Evolutionary conservation across 1,140 invertebrate species (phyloP).

Genomic region (Saccostrea echinata): DNA sequence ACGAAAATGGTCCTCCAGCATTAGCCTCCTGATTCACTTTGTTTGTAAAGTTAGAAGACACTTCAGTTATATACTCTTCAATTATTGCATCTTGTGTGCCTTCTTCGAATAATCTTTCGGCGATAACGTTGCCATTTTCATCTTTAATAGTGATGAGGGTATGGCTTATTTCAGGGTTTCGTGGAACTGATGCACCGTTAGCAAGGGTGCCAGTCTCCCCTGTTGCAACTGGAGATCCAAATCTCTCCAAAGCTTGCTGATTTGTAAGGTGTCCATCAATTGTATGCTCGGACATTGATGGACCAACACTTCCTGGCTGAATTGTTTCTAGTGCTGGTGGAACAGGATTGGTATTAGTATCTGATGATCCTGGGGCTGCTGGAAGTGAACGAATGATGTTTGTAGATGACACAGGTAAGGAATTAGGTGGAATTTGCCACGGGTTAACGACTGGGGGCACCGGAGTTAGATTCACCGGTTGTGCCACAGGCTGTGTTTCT

Average conservation of each 20-base stretch:
- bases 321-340: not conserved
- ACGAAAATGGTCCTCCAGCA: not conserved
- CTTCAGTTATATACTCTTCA: constrained; percentile 10
- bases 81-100: not conserved
- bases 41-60: constrained; percentile 8
- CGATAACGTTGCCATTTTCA: constrained; percentile 10
- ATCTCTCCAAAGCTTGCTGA: not conserved
- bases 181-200: not conserved
- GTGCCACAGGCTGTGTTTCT: not conserved
- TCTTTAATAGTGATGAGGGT: constrained; percentile 3
- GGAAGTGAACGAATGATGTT: constrained; percentile 23
- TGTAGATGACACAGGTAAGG: not conserved
- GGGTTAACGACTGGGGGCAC: not conserved
- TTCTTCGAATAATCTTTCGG: not conserved
- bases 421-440: not conserved
- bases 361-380: not conserved
- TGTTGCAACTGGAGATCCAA: not conserved
- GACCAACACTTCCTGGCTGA: not conserved
- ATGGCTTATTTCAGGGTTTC: not conserved
- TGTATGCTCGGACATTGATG: not conserved
- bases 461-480: not conserved
- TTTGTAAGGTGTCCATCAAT: constrained; percentile 29
- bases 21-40: not conserved
- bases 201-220: not conserved
- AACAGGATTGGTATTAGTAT: not conserved